Base-by-base conservation (phyloP, 23 tunicate genomes). In the Corella eumyota region DNA sequence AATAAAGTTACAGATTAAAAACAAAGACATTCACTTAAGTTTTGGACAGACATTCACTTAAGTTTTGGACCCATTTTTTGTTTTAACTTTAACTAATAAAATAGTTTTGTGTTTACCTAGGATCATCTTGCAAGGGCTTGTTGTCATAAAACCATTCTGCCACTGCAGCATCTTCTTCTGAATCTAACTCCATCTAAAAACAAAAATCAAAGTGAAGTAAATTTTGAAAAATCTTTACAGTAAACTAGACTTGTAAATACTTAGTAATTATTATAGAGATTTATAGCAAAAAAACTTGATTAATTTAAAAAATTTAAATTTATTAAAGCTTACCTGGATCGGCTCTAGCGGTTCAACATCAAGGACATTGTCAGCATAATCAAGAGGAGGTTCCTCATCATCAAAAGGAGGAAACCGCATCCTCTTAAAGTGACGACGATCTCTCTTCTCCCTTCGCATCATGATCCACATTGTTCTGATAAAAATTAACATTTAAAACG, bases 321-420 rank as follows among this genome's bases (percentile, higher is more conserved):
- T n/a, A n/a, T n/a, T n/a, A n/a, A n/a, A n/a, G n/a, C n/a, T n/a
- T 33, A 49, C 71, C 67, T 92, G 98, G 50, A 92, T 76, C 0
- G 98, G 72, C 60, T 92, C 98, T 29, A 92, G 90, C 1, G 98
- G 98, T 48, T 92, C 98, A 25, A 92, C 98, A 65, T 92, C 98
- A 25, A 92, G 73, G 13, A 92, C 85, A 76, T 92, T 92, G 48
- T 92, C 98, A 30, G 92, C 98, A 53, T 92, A 92, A 68, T 92
- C 98, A 58, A 92, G 62, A 17, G 98, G 98, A 59, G 98, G 98
- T 72, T 92, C 98, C 59, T 91, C 98, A 58, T 92, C 98, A 67
- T 92, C 98, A 77, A 82, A 82, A 22, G 93, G 98, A 53, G 98
- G 98, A 81, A 92, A 92, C 23, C 98, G 48, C 98, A 92, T 92